Percentiles rank a stretch among this genome's conserved stretches.
Evolutionary conservation across 2,113 vertebrate species (phyloP).

Genomic region (Eudyptes chrysolophus): DNA sequence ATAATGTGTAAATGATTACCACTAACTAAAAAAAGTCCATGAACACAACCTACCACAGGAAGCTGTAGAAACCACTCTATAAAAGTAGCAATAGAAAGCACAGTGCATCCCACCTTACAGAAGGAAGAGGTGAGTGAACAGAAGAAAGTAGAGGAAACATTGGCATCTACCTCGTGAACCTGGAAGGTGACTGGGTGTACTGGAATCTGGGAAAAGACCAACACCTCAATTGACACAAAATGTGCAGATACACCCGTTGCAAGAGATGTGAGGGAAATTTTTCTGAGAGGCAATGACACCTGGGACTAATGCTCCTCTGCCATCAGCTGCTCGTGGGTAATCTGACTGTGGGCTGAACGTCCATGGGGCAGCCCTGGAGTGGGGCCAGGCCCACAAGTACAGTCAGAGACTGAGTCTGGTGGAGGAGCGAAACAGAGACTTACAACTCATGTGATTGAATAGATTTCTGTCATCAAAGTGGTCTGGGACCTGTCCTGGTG

Average conservation of each 20-base stretch:
- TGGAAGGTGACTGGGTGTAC: not conserved
- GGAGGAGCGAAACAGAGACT: not conserved
- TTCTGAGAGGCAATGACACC: not conserved
- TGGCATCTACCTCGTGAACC: accelerated
- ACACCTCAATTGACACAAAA: not conserved
- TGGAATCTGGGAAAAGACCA: not conserved
- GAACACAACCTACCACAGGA: not conserved
- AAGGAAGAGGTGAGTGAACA: not conserved
- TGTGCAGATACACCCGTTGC: accelerated
- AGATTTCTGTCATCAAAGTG: not conserved
- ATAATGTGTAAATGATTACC: not conserved
- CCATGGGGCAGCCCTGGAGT: not conserved
- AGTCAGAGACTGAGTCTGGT: accelerated
- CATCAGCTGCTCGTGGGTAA: not conserved
- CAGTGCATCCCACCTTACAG: accelerated
- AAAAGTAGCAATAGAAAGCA: not conserved
- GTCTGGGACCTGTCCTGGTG: not conserved
- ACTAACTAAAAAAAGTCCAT: not conserved
- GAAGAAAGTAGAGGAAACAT: not conserved
- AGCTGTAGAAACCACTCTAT: not conserved
- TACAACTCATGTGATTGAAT: not conserved
- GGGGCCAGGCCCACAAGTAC: not conserved
- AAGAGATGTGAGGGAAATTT: not conserved
- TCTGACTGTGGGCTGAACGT: not conserved
- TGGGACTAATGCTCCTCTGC: not conserved